phyloP scores from a whole-genome alignment of 1,140 invertebrate species.

The Vollenhovia emeryi region DNA sequence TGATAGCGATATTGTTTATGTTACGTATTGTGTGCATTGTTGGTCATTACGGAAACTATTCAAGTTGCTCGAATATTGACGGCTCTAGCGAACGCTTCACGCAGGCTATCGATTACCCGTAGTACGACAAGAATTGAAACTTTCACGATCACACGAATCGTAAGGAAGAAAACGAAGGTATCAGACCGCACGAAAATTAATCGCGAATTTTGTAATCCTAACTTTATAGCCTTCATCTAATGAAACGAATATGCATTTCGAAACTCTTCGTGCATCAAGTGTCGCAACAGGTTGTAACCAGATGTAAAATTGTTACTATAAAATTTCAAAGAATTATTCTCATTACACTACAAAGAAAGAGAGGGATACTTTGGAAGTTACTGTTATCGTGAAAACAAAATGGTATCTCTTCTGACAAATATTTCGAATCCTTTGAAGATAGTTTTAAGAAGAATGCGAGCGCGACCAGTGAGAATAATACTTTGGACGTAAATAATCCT shows the following conservation, averaged over 20 bases:
- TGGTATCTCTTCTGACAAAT: background rate
- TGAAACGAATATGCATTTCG: constrained; percentile 30
- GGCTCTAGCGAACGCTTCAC: constrained; percentile 29
- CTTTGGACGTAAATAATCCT: background rate
- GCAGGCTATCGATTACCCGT: constrained; percentile 56
- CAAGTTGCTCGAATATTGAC: constrained; percentile 8
- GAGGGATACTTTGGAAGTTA: background rate
- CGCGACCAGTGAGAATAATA: background rate
- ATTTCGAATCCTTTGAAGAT: background rate
- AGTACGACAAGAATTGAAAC: constrained; percentile 44
- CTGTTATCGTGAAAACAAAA: background rate
- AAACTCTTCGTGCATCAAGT: constrained; percentile 6
- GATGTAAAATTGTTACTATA: background rate
- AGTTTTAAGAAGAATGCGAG: background rate
- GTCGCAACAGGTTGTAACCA: constrained; percentile 14
- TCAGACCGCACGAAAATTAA: constrained; percentile 42
- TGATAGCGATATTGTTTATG: constrained; percentile 15
- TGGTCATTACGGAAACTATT: background rate
- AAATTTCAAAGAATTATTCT: constrained; percentile 16
- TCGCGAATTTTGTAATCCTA: constrained; percentile 24
- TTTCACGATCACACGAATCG: constrained; percentile 44
- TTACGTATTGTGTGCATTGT: background rate
- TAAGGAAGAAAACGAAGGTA: constrained; percentile 54
- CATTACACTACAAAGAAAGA: background rate
- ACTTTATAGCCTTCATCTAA: constrained; percentile 29